A percentile compares a stretch with the other conserved stretches of the same genome.
phyloP scores from a whole-genome alignment of 2,888 invertebrate genomes.

The Mythimna vitellina region DNA sequence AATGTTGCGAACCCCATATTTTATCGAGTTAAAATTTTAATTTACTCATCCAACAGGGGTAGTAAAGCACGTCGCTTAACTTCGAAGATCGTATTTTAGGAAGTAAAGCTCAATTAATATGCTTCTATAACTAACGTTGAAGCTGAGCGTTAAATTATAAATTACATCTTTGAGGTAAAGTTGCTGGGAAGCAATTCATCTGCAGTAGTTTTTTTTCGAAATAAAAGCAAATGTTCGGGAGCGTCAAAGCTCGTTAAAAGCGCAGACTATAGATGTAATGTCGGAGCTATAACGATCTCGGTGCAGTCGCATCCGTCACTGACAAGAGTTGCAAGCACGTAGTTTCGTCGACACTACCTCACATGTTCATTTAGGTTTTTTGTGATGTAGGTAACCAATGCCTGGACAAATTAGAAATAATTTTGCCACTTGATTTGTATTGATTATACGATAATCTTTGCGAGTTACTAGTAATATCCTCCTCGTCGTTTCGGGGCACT shows the following conservation, averaged over 20 bases:
- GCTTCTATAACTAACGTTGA: slow-evolving; percentile 38
- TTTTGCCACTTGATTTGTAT: not conserved
- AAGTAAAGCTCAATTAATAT: slow-evolving; percentile 48
- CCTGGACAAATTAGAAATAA: slow-evolving; percentile 3
- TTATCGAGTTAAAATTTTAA: slow-evolving; percentile 27
- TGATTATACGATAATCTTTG: too few species aligned
- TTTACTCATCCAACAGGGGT: slow-evolving; percentile 29
- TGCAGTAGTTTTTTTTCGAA: slow-evolving; percentile 59
- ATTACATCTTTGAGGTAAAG: slow-evolving; percentile 61
- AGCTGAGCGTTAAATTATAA: slow-evolving; percentile 45
- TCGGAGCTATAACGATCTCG: slow-evolving; percentile 75
- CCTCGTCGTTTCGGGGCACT: too few species aligned
- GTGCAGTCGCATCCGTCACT: slow-evolving; percentile 79
- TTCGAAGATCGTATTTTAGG: slow-evolving; percentile 46
- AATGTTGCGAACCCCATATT: slow-evolving; percentile 3
- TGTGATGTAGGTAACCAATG: not conserved
- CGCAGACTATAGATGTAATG: slow-evolving; percentile 76
- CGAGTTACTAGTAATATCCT: too few species aligned
- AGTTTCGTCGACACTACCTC: slow-evolving; percentile 49
- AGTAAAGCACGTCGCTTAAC: slow-evolving; percentile 44
- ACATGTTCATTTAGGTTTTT: slow-evolving; percentile 33
- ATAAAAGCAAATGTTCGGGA: slow-evolving; percentile 69
- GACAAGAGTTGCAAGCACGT: slow-evolving; percentile 71
- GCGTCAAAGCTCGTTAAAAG: slow-evolving; percentile 78
- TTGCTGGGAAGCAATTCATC: slow-evolving; percentile 64